phyloP scores from a whole-genome alignment of 2,113 vertebrate species.

The Tenrec ecaudatus region DNA sequence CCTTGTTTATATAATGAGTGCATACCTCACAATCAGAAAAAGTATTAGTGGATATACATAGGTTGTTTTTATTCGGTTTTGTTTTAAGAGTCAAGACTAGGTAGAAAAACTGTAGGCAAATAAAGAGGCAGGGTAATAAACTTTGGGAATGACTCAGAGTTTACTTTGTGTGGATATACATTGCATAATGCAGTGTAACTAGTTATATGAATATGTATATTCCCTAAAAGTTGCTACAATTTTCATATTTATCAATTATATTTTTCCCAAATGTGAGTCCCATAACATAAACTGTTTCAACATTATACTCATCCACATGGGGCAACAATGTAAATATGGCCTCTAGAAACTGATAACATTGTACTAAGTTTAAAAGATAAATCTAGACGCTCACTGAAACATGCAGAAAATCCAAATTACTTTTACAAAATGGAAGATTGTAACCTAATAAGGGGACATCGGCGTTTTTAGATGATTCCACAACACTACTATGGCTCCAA shows the following conservation, averaged over 20 bases:
- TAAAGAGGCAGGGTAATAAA: neutral
- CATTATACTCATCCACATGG: neutral
- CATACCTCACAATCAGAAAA: neutral
- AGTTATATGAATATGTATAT: neutral
- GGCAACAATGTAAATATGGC: too few relatives aligned
- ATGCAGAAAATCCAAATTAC: neutral
- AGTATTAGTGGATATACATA: neutral
- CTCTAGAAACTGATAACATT: neutral
- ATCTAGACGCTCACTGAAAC: slow-evolving; percentile 10
- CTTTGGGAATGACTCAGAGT: neutral
- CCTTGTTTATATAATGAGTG: neutral
- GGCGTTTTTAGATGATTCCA: neutral
- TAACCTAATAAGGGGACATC: neutral
- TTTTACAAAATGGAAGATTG: neutral
- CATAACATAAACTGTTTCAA: neutral
- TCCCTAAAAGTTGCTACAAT: slow-evolving; percentile 8
- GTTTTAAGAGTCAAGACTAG: neutral
- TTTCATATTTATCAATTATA: slow-evolving; percentile 12
- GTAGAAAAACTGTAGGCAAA: neutral
- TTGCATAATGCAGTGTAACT: neutral
- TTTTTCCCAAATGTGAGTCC: neutral
- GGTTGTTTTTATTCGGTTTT: neutral
- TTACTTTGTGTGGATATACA: neutral
- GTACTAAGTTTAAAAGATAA: neutral
- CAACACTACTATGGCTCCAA: neutral